Evolutionary conservation across 1,140 invertebrate genomes (phyloP), one percentile per base, ranked within the genome.

Genomic region (Lasaia peninsularis): DNA sequence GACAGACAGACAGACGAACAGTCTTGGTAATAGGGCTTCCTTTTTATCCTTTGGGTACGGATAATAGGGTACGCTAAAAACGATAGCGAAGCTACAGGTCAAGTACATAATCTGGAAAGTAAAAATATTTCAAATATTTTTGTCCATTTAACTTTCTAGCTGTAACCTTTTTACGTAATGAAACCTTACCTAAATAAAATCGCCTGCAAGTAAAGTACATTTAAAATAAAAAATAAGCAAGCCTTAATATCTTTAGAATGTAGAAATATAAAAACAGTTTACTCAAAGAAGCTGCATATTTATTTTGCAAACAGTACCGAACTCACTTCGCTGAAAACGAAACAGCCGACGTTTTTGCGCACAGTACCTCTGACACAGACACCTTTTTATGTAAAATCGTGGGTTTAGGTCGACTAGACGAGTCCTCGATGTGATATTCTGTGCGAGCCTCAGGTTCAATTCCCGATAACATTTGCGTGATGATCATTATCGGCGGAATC

Each of bases 331-430:
- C 58, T 74, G 68, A 73, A 75, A 73, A 67, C 69, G 58, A 60
- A 63, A 68, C 71, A 60, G 73, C 67, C 65, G 75, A 75, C 68
- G 73, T 78, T 80, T 78, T 73, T 78, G 76, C 74, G 60, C 71
- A 78, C 75, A 65, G 60, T 77, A 81, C 76, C 78, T 75, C 69
- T 76, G 76, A 80, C 78, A 77, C 65, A 77, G 75, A 75, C 76
- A 78, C 75, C 75, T 81, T 78, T 81, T 78, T 74, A 70, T 76
- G 69, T 67, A 67, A 76, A 44, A 33, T 61, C 62, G 14, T 6
- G 32, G 65, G 55, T 56, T 8, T 62, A 65, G 50, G 50, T 32
- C 52, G 31, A 24, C 67, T 66, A 53, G 65, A 73, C 60, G 58
- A n/a, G 53, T 48, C 49, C 53, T 14, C 49, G 57, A 51, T 57